These are phyloP conservation scores for Formica exsecta DNA, from an alignment of 1,140 invertebrate species.

Conservation along the genomic window DNA sequence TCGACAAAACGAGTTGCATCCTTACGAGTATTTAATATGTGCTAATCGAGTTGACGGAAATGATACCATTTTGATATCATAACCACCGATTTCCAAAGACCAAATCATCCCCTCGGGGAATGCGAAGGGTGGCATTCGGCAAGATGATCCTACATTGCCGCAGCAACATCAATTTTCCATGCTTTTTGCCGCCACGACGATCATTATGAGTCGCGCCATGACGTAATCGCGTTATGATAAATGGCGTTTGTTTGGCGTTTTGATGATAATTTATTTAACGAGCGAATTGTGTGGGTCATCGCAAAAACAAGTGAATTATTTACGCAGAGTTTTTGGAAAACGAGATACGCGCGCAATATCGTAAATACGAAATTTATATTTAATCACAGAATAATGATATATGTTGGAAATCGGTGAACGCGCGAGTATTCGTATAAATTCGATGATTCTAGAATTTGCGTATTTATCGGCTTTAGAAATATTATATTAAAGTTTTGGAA, in stretches of 20 bases:
- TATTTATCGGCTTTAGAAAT: neutral
- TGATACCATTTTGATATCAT: slow-evolving; percentile 10
- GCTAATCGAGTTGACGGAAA: slow-evolving; percentile 41
- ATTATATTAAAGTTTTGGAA: neutral
- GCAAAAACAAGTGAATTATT: slow-evolving; percentile 42
- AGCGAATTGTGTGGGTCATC: slow-evolving; percentile 15
- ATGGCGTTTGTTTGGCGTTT: slow-evolving; percentile 46
- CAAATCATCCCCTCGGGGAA: slow-evolving; percentile 34
- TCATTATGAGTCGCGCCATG: slow-evolving; percentile 55
- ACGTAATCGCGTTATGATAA: slow-evolving; percentile 45
- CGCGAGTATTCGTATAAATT: neutral
- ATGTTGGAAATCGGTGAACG: neutral
- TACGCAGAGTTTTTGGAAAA: slow-evolving; percentile 15
- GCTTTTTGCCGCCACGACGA: slow-evolving; percentile 40
- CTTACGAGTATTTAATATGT: neutral
- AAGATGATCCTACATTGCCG: slow-evolving; percentile 38
- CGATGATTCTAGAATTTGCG: neutral
- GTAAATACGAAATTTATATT: neutral
- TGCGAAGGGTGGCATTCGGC: neutral
- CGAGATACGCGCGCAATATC: neutral
- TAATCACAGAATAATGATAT: neutral
- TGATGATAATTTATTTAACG: slow-evolving; percentile 61
- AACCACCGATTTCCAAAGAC: slow-evolving; percentile 45
- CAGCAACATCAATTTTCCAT: slow-evolving; percentile 61
- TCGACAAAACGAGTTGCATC: slow-evolving; percentile 10